Conservation (phyloP, 2,113 vertebrate species). For the Paramormyrops kingsleyae region DNA sequence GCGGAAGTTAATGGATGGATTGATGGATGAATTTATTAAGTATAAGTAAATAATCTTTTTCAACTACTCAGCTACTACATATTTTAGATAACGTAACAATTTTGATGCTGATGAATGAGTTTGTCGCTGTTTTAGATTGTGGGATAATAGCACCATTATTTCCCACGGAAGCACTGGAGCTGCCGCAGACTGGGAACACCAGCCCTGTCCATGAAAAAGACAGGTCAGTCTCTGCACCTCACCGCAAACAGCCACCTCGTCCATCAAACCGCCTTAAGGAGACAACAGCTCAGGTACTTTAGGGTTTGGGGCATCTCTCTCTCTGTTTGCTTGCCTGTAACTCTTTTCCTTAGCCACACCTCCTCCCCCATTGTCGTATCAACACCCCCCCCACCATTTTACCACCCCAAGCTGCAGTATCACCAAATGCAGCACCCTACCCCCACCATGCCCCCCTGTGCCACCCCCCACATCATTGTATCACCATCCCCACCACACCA, state of each 20-base stretch:
- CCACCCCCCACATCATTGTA: too few relatives aligned
- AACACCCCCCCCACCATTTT: background rate
- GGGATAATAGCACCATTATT: background rate
- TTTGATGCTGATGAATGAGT: background rate
- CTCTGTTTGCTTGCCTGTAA: background rate
- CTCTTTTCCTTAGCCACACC: background rate
- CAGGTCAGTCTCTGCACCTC: background rate
- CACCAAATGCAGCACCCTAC: background rate
- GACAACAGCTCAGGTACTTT: background rate
- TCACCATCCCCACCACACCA: background rate
- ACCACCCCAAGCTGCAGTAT: background rate
- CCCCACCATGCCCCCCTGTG: background rate
- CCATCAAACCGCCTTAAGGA: background rate
- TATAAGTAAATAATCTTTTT: background rate
- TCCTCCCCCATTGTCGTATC: background rate
- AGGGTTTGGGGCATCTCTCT: background rate
- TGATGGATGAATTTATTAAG: background rate
- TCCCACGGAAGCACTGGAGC: background rate
- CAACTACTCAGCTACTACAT: background rate
- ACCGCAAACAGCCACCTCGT: background rate
- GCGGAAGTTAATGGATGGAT: too few relatives aligned
- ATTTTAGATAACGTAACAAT: background rate
- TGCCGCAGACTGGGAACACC: background rate
- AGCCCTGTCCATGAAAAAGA: background rate
- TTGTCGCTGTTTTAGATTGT: background rate